Evolutionary conservation across 2,797 vertebrate species (phyloP), one percentile per base, ranked within the genome.

Genomic region (Hippoglossus hippoglossus): DNA sequence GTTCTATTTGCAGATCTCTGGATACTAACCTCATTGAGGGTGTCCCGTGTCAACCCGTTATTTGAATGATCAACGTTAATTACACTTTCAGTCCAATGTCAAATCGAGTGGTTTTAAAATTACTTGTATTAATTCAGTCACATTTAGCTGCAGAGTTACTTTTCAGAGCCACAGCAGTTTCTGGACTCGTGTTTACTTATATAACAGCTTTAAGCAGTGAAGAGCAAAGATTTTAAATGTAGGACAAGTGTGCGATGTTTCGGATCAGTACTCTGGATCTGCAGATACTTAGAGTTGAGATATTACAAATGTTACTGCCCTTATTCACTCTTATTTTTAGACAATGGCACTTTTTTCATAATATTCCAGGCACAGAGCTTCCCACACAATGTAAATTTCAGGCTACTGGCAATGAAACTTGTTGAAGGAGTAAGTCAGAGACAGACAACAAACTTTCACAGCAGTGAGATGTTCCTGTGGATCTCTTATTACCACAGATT

Each of bases 181-280:
- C 18, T 47, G 46, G 28, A n/a, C n/a, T 46, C 13, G 13, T 50
- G 28, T 47, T 25, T 62, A 25, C 46, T 61, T n/a, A 28, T 21
- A 70, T 22, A 24, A 56, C 41, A 18, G 4, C n/a, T 58, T 16
- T 28, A 31, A 2, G 36, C 16, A 18, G 25, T 12, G 24, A 39
- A 19, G 31, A 46, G 34, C n/a, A 62, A 10, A 18, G 12, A 69
- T 28, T 71, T 53, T 11, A 56, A 39, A 62, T 39, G 6, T 36
- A 31, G 44, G 19, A 41, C 39, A 70, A 36, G 2, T 5, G 6
- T 41, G 9, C 10, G 12, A n/a, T 7, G 26, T 36, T 9, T 52
- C 1, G 9, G 12, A 24, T 24, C 11, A 2, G 12, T 21, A 22
- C 8, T 54, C n/a, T 3, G 8, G 3, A 36, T 24, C 7, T 0